These are phyloP conservation scores for Sericinus montela DNA, from an alignment of 2,888 invertebrate species.

Conservation along the genomic window DNA sequence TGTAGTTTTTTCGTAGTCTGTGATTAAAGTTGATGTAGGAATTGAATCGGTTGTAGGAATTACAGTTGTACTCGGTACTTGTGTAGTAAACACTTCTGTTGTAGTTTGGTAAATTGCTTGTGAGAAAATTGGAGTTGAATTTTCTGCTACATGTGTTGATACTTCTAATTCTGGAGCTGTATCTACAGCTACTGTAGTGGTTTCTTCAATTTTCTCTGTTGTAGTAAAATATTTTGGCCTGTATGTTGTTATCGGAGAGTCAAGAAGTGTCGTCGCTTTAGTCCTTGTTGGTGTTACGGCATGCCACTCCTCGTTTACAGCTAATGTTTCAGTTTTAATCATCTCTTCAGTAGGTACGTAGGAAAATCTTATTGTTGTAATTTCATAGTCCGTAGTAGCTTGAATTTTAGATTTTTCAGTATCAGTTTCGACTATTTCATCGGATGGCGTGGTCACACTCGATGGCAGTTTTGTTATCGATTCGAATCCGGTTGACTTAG, in stretches of 20 bases:
- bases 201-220: conserved; percentile 45
- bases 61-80: conserved; percentile 37
- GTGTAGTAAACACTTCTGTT: conserved; percentile 29
- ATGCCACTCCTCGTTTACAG: conserved; percentile 48
- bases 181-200: conserved; percentile 46
- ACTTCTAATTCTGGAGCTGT: conserved; percentile 50
- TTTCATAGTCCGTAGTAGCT: conserved; percentile 55
- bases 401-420: conserved; percentile 33
- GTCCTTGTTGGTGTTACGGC: conserved; percentile 51
- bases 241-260: conserved; percentile 62
- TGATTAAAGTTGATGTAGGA: conserved; percentile 1
- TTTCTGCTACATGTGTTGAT: conserved; percentile 51
- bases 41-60: conserved; percentile 24
- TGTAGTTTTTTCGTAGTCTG: conserved; percentile 23
- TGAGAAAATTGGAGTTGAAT: conserved; percentile 30
- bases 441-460: conserved; percentile 63
- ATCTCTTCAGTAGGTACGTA: conserved; percentile 55
- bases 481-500: conserved; percentile 66
- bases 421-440: conserved; percentile 49
- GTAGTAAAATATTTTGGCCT: conserved; percentile 58
- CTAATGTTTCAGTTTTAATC: conserved; percentile 35
- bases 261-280: conserved; percentile 41
- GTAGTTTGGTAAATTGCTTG: conserved; percentile 23
- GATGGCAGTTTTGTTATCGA: conserved; percentile 71
- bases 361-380: conserved; percentile 68